Evolutionary conservation across 2,113 vertebrate species (phyloP).

Genomic region (Engystomops pustulosus): DNA sequence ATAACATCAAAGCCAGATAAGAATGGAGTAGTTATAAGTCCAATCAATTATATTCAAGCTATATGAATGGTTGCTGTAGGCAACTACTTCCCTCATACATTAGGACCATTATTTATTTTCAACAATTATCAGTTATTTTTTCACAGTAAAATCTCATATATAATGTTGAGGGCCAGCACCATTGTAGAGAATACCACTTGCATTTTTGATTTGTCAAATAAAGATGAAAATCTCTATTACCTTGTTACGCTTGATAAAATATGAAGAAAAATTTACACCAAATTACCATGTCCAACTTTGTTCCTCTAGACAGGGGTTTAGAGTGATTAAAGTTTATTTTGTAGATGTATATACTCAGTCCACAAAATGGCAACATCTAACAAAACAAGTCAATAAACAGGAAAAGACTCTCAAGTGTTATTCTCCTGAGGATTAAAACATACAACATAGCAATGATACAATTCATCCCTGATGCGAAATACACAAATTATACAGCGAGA

Average conservation of each 20-base stretch:
- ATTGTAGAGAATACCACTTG: not conserved
- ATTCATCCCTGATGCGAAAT: constrained; percentile 42
- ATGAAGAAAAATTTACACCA: not conserved
- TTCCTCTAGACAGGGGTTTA: not conserved
- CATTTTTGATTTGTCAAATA: not conserved
- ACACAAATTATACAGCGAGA: not conserved
- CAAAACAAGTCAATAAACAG: constrained; percentile 34
- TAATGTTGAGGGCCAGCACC: not conserved
- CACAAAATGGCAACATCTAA: constrained; percentile 48
- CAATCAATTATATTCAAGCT: not conserved
- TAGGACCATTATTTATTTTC: too few relatives aligned
- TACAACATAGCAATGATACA: constrained; percentile 45
- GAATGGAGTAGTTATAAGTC: not conserved
- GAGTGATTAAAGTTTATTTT: constrained; percentile 29
- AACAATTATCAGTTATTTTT: too few relatives aligned
- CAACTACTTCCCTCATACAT: too few relatives aligned
- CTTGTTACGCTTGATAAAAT: too few relatives aligned
- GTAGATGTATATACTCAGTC: constrained; percentile 17
- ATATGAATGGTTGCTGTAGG: not conserved
- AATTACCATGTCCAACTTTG: not conserved
- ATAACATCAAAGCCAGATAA: not conserved
- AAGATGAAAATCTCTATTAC: too few relatives aligned
- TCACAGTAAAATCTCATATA: not conserved
- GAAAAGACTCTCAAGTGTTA: constrained; percentile 37
- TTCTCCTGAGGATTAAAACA: constrained; percentile 54